Evolutionary conservation across 2,888 invertebrate genomes (phyloP).

Genomic region (Ochropleura leucogaster): DNA sequence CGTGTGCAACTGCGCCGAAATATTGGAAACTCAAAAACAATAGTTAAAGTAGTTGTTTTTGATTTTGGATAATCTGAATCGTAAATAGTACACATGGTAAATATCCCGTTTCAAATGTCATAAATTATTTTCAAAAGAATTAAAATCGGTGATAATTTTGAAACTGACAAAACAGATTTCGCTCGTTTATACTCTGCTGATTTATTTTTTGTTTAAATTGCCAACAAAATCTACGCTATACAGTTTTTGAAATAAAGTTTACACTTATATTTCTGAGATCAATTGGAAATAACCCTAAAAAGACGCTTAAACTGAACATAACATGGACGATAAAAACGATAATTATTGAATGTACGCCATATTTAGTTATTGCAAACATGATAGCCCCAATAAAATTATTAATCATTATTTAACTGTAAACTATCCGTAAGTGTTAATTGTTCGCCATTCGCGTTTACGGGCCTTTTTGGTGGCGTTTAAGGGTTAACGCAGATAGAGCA

Average conservation of each 20-base stretch:
- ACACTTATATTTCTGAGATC: not conserved
- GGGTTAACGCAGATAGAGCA: not conserved
- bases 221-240: no score
- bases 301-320: conserved; percentile 53
- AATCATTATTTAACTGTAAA: conserved; percentile 62
- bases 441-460: conserved; percentile 17
- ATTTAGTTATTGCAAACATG: conserved; percentile 61
- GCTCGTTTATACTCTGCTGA: not conserved
- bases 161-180: not conserved
- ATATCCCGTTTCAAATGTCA: no score
- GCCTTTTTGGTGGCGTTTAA: conserved; percentile 10
- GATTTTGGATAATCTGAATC: no score
- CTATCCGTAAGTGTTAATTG: conserved; percentile 45
- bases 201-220: no score
- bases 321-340: conserved; percentile 64
- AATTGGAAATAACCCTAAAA: conserved; percentile 28
- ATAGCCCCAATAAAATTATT: conserved; percentile 60
- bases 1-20: no score
- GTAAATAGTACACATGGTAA: no score
- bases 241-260: not conserved
- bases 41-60: no score
- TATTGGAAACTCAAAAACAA: no score
- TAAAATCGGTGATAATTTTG: not conserved
- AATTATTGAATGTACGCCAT: conserved; percentile 68
- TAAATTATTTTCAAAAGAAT: not conserved